Evolutionary conservation across 1,140 invertebrate genomes (phyloP), one percentile per base, ranked within the genome.

Genomic region (Metopolophium dirhodum): DNA sequence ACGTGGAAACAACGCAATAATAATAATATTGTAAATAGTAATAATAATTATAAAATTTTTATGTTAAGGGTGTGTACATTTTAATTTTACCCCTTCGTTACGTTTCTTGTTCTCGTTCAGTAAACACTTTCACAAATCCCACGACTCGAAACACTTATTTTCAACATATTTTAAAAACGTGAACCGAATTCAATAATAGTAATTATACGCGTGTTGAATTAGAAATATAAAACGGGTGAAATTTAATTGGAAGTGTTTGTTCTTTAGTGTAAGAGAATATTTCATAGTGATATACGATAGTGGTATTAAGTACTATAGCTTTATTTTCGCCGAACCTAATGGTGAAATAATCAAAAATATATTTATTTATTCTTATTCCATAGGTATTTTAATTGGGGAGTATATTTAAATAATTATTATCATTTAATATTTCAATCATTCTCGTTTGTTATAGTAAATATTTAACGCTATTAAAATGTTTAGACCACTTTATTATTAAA

Each of bases 341-440:
- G 49, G 49, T 51, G 2, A 51, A 20, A 51, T 51, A 51, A 51
- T 14, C 49, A 20, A 14, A 68, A 61, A 68, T 68, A 68, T 68
- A 68, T n/a, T 68, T 68, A 68, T 30, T 68, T 11, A 14, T 68
- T 68, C 4, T 68, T n/a, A 30, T 68, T 68, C 3, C 3, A 68
- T 30, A 11, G 9, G 11, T 0, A 30, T 51, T 18, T 0, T 41
- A 18, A 30, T n/a, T 77, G 4, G 1, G n/a, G 14, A 6, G 61
- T 77, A 77, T 68, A 68, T 68, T 68, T n/a, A 68, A 68, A 68
- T n/a, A 77, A 22, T 77, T 77, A 77, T n/a, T n/a, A n/a, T 77
- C 30, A n/a, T 77, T n/a, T 18, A 30, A n/a, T 77, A 77, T 61
- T n/a, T 14, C 11, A 68, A 77, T 77, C 14, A n/a, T 77, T 77